These are phyloP conservation scores for Boloria selene DNA, from an alignment of 2,888 invertebrate genomes.

Conservation along the genomic window DNA sequence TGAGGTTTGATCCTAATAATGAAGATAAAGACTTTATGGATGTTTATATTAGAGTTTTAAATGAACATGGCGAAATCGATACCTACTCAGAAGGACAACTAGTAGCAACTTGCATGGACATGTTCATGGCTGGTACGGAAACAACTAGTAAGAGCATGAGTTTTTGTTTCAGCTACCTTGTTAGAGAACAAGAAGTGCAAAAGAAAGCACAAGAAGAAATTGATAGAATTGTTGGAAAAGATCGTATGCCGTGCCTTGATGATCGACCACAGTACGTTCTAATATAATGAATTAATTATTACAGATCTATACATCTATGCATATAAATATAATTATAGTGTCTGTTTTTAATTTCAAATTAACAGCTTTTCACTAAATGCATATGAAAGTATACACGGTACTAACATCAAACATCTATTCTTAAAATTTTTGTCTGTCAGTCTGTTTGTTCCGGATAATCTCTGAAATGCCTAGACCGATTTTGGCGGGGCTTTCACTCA, in stretches of 20 bases:
- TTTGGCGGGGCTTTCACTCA: too few relatives aligned
- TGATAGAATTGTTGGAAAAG: slow-evolving; percentile 86
- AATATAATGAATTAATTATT: slow-evolving; percentile 1
- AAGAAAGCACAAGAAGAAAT: slow-evolving; percentile 89
- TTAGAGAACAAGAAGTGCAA: slow-evolving; percentile 87
- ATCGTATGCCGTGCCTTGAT: slow-evolving; percentile 85
- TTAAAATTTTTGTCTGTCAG: too few relatives aligned
- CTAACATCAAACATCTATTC: too few relatives aligned
- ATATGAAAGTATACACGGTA: too few relatives aligned
- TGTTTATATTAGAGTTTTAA: slow-evolving; percentile 87
- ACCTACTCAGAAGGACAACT: slow-evolving; percentile 88
- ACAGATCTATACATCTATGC: too few relatives aligned
- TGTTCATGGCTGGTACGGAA: slow-evolving; percentile 94
- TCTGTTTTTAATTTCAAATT: too few relatives aligned
- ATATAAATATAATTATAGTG: too few relatives aligned
- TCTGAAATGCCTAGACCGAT: too few relatives aligned
- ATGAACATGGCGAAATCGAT: slow-evolving; percentile 79
- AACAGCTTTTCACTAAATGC: too few relatives aligned
- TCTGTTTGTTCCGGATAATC: too few relatives aligned
- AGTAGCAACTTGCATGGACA: slow-evolving; percentile 90
- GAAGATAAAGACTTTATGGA: slow-evolving; percentile 91
- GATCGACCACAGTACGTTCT: slow-evolving; percentile 86
- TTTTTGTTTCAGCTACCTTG: slow-evolving; percentile 88
- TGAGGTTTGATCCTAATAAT: slow-evolving; percentile 79
- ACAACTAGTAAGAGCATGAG: slow-evolving; percentile 91